These are phyloP conservation scores for Charadrius vociferus DNA, from an alignment of 2,113 vertebrate genomes.

Conservation along the genomic window DNA sequence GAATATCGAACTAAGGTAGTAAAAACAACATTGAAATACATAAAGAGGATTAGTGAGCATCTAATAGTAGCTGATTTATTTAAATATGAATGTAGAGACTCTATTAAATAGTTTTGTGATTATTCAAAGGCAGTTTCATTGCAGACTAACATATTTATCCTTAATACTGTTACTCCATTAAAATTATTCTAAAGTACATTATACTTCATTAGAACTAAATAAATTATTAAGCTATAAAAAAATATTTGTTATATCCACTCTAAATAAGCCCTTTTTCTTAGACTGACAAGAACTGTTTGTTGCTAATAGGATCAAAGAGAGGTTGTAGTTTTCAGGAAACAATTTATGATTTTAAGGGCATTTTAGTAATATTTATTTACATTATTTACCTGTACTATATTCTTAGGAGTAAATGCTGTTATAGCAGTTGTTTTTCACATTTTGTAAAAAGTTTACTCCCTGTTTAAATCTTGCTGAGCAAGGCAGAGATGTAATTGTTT, in stretches of 20 bases:
- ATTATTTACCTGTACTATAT: neutral
- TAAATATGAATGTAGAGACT: neutral
- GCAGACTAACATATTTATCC: neutral
- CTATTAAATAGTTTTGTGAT: neutral
- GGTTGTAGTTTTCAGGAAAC: neutral
- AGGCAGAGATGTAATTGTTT: neutral
- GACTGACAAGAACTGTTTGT: neutral
- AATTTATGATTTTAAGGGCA: neutral
- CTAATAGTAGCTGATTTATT: neutral
- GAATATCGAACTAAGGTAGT: neutral
- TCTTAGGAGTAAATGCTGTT: neutral
- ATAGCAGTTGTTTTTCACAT: neutral
- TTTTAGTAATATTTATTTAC: neutral
- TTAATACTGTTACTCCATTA: neutral
- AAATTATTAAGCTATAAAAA: neutral
- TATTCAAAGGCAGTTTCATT: neutral
- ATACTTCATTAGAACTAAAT: neutral
- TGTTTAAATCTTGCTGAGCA: neutral
- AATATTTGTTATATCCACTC: neutral
- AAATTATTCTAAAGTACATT: neutral
- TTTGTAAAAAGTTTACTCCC: neutral
- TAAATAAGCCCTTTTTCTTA: neutral
- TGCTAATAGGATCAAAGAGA: neutral
- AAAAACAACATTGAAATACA: neutral
- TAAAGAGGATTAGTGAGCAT: neutral